Percentiles rank a stretch among this genome's conserved stretches.
phyloP scores from a whole-genome alignment of 2,113 vertebrate genomes.

The Pollimyrus isidori region DNA sequence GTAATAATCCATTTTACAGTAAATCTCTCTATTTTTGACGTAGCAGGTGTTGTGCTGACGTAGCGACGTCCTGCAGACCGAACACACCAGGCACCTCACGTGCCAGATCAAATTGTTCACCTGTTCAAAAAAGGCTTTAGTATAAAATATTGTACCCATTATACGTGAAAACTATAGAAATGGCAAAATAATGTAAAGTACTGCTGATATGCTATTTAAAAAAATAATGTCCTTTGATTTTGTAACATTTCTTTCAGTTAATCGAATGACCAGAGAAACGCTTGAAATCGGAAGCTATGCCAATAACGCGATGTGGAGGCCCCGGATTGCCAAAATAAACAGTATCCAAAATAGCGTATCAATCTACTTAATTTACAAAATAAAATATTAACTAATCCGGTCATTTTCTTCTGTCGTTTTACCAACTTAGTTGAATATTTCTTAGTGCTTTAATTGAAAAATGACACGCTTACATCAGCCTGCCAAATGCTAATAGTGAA shows the following conservation, averaged over 20 bases:
- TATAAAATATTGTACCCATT: neutral
- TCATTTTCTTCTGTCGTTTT: neutral
- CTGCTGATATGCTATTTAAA: neutral
- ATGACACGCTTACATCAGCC: neutral
- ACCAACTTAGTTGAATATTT: neutral
- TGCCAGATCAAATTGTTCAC: conserved; percentile 93
- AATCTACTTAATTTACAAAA: neutral
- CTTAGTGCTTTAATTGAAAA: neutral
- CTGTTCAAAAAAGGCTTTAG: conserved; percentile 47
- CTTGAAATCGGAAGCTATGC: neutral
- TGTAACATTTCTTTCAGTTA: neutral
- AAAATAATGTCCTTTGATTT: neutral
- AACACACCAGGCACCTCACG: conserved; percentile 81
- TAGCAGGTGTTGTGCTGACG: conserved; percentile 89
- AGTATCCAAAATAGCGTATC: neutral
- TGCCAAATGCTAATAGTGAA: neutral
- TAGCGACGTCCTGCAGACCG: conserved; percentile 81
- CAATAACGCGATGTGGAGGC: neutral
- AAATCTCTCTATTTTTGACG: conserved; percentile 90
- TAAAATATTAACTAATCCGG: neutral
- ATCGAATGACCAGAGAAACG: neutral
- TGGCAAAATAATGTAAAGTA: neutral
- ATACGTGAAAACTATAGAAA: neutral
- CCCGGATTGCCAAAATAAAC: neutral
- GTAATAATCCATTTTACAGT: conserved; percentile 93